A percentile compares a stretch with the other conserved stretches of the same genome.
Evolutionary conservation across 2,797 vertebrate genomes (phyloP).

Genomic region (Liparis tanakae): DNA sequence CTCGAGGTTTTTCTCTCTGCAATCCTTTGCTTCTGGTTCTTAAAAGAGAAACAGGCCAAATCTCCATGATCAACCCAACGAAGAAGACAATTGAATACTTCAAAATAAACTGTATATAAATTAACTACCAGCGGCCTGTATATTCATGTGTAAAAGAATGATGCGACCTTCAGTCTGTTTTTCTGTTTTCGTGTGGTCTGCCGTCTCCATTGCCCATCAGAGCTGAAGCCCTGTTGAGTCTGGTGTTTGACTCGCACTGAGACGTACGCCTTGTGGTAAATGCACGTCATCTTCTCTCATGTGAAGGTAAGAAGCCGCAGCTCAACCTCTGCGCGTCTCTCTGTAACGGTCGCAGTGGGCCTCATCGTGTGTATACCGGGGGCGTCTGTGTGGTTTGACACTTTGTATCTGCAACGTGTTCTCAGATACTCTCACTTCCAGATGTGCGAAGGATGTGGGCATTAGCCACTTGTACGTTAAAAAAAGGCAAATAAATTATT

Average conservation of each 20-base stretch:
- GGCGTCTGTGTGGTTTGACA: conserved; percentile 50
- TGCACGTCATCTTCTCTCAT: conserved; percentile 35
- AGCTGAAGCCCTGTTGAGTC: conserved; percentile 28
- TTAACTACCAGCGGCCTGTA: neutral
- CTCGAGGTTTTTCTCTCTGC: conserved; percentile 68
- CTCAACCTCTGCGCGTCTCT: conserved; percentile 8
- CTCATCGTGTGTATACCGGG: neutral
- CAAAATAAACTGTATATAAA: neutral
- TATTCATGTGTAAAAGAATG: neutral
- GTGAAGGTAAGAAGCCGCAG: conserved; percentile 24
- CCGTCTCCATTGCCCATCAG: neutral
- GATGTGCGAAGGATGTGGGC: neutral
- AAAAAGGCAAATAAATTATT: conserved; percentile 6
- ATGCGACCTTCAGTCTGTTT: neutral
- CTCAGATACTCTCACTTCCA: neutral
- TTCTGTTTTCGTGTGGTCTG: conserved; percentile 25
- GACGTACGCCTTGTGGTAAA: conserved; percentile 52
- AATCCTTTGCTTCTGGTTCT: conserved; percentile 72
- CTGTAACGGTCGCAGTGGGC: conserved; percentile 23
- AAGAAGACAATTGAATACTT: neutral
- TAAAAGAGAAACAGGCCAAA: conserved; percentile 37
- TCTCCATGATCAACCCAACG: conserved; percentile 22
- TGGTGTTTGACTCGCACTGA: conserved; percentile 27
- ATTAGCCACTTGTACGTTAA: neutral
- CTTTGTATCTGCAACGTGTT: conserved; percentile 34